These are phyloP conservation scores for Montipora capitata DNA, from an alignment of 92 coral and sea anemone species.

Conservation along the genomic window DNA sequence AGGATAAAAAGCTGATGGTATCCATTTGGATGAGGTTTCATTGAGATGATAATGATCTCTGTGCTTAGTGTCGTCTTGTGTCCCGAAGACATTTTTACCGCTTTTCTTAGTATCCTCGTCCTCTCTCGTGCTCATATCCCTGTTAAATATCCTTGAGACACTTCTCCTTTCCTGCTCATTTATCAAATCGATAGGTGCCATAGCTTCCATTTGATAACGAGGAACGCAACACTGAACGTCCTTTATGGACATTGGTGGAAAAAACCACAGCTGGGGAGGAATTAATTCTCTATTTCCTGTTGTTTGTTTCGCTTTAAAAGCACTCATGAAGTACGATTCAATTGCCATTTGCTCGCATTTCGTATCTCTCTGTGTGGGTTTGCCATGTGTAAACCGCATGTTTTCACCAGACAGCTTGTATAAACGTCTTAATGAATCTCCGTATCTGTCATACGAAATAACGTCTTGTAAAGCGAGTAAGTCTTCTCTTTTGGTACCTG, in stretches of 20 bases:
- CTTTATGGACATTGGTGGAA: conserved; percentile 22
- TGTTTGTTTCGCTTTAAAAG: not conserved
- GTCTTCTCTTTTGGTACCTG: conserved; percentile 1
- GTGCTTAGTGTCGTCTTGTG: not conserved
- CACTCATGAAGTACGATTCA: not conserved
- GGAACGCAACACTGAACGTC: not conserved
- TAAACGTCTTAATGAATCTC: conserved; percentile 23
- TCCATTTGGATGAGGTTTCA: not conserved
- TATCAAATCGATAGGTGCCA: not conserved
- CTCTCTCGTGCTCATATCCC: not conserved
- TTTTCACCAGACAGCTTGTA: conserved; percentile 3
- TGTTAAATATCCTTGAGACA: not conserved
- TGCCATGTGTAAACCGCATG: not conserved
- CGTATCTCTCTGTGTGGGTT: not conserved
- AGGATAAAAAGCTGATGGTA: not conserved
- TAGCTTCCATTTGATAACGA: not conserved
- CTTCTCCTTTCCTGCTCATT: not conserved
- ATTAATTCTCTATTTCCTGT: not conserved
- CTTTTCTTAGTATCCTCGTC: not conserved
- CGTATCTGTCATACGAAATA: conserved; percentile 10
- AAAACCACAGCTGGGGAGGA: conserved; percentile 32
- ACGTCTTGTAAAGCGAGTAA: not conserved
- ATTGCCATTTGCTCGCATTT: conserved; percentile 5
- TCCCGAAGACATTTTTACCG: not conserved
- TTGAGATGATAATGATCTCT: not conserved